Conservation (phyloP, 2,797 vertebrate species). For the Mus minutoides region DNA sequence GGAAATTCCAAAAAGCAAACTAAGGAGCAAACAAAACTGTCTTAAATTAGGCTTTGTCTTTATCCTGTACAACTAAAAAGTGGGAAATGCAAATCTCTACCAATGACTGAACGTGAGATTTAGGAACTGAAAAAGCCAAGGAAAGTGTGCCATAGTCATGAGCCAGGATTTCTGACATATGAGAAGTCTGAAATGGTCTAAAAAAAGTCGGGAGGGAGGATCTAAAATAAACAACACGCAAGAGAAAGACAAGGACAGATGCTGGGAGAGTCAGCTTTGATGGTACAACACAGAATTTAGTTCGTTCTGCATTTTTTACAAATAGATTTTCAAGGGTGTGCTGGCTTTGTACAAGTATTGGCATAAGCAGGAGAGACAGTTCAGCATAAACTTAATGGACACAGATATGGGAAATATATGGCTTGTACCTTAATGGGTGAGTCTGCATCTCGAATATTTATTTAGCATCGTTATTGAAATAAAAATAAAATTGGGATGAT, state of each 20-base stretch:
- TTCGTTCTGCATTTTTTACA: not conserved
- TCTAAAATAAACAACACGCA: not conserved
- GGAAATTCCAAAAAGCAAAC: not conserved
- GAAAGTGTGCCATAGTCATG: not conserved
- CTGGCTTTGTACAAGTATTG: not conserved
- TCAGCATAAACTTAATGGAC: not conserved
- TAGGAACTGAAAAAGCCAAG: not conserved
- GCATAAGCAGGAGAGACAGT: not conserved
- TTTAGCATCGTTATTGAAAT: constrained; percentile 2
- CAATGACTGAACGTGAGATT: not conserved
- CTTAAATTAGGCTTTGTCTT: constrained; percentile 46
- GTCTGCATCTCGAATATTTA: not conserved
- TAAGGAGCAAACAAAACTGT: not conserved
- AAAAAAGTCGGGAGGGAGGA: not conserved
- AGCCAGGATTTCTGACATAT: not conserved
- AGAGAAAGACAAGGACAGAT: not conserved
- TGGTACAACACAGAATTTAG: not conserved
- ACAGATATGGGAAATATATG: not conserved
- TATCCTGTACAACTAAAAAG: constrained; percentile 39
- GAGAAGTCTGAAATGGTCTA: not conserved
- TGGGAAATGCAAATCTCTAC: not conserved
- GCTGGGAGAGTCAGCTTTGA: not conserved
- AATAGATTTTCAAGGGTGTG: not conserved
- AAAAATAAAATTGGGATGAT: not conserved
- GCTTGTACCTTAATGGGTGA: not conserved